Percentiles rank a stretch among this genome's conserved stretches.
phyloP scores from a whole-genome alignment of 2,113 vertebrate genomes.

The Gasterosteus aculeatus region DNA sequence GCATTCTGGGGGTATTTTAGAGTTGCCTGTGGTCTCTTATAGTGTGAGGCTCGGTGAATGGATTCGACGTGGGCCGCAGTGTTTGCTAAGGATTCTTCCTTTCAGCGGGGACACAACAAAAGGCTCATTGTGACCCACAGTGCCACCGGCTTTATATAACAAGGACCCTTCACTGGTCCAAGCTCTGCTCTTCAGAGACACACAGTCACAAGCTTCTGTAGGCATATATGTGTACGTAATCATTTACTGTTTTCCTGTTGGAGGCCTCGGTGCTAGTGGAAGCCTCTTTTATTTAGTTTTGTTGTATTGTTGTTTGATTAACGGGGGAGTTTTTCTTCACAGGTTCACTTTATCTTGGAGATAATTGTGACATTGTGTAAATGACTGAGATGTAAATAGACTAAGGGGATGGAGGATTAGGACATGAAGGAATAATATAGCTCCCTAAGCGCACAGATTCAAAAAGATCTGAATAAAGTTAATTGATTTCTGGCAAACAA shows the following conservation, averaged over 20 bases:
- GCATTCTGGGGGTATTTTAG: slow-evolving; percentile 35
- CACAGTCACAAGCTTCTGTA: slow-evolving; percentile 46
- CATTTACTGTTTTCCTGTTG: slow-evolving; percentile 5
- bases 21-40: slow-evolving; percentile 40
- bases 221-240: slow-evolving; percentile 29
- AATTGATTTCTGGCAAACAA: not conserved
- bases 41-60: slow-evolving; percentile 58
- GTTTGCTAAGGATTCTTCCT: slow-evolving; percentile 70
- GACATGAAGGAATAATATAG: not conserved
- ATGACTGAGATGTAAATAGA: not conserved
- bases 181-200: slow-evolving; percentile 47
- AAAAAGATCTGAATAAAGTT: not conserved
- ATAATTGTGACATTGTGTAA: not conserved
- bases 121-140: slow-evolving; percentile 71
- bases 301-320: not conserved
- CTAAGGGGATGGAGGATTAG: slow-evolving; percentile 1
- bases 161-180: slow-evolving; percentile 62
- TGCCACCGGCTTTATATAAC: slow-evolving; percentile 74
- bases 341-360: not conserved
- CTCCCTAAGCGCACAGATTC: not conserved
- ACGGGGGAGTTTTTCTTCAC: slow-evolving; percentile 4
- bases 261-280: not conserved
- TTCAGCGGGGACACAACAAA: slow-evolving; percentile 73
- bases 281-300: slow-evolving; percentile 7
- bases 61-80: slow-evolving; percentile 73